Base-by-base conservation (phyloP, 2,113 vertebrate genomes). In the Craseonycteris thonglongyai region DNA sequence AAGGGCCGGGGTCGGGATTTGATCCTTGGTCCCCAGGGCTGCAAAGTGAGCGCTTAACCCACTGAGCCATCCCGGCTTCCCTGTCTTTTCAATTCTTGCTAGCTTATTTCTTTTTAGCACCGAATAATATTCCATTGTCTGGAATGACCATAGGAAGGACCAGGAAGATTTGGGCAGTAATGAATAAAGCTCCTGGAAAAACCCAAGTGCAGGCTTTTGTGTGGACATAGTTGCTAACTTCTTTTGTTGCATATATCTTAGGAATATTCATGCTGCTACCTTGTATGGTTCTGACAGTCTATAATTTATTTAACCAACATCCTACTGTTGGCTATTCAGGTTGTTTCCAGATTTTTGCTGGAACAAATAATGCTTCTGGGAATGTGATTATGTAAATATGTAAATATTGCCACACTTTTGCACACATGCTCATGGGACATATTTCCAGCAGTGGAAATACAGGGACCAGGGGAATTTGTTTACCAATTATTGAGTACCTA, bases 291-390 rank as follows among this genome's bases (percentile, higher is more conserved):
- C n/a, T n/a, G n/a, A n/a, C n/a, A n/a, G n/a, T n/a, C n/a, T n/a
- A n/a, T n/a, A n/a, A n/a, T n/a, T n/a, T 33, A 42, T 4, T 47
- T 51, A 22, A 33, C 24, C 11, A 11, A 45, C 54, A 0, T 24
- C 83, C 54, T 8, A 7, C 13, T 26, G 35, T 38, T 12, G 63
- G 18, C 22, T 21, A 7, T 69, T 51, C 6, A 21, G 5, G 13
- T 26, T 42, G 40, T 59, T 54, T 78, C 61, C 19, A 28, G 45
- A 5, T 7, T 22, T 45, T 7, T 47, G 14, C 59, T 33, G 30
- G 24, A 74, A 35, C 35, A 12, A 5, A 0, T 2, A 19, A 7
- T 0, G 0, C 30, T 0, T 0, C 59, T 4, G 30, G 26, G 42
- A 21, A 45, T 42, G 38, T 0, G 6, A 10, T 28, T 5, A 26